phyloP scores from a whole-genome alignment of 92 coral and sea anemone species.

The Porites evermanni region DNA sequence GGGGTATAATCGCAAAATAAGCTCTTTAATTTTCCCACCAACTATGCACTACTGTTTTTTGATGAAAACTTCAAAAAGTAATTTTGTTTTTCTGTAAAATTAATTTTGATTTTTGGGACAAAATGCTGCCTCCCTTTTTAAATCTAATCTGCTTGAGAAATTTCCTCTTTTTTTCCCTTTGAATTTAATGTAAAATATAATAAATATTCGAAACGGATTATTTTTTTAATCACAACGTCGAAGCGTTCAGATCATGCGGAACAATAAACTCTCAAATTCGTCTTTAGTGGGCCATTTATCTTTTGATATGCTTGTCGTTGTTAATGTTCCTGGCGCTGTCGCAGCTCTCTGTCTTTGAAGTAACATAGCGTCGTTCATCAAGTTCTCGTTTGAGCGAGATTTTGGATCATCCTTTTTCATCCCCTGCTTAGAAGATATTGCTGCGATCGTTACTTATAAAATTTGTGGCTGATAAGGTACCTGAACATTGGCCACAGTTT shows the following conservation, averaged over 20 bases:
- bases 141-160: no score
- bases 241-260: slow-evolving; percentile 42
- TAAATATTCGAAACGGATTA: neutral
- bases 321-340: slow-evolving; percentile 27
- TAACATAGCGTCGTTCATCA: neutral
- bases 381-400: slow-evolving; percentile 24
- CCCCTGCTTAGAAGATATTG: slow-evolving; percentile 1
- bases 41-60: neutral
- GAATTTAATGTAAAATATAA: no score
- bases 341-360: slow-evolving; percentile 4
- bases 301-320: neutral
- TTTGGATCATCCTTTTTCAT: neutral
- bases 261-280: slow-evolving; percentile 65
- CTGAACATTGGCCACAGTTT: neutral
- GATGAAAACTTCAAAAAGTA: neutral
- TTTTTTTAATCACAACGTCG: neutral
- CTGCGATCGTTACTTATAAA: neutral
- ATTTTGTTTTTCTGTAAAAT: no score
- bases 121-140: no score
- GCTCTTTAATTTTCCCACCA: neutral
- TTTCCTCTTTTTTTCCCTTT: no score
- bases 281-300: slow-evolving; percentile 82
- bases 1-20: neutral
- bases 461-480: neutral
- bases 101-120: no score